Conservation (phyloP, 2,888 invertebrate genomes). For the Campaea margaritaria region DNA sequence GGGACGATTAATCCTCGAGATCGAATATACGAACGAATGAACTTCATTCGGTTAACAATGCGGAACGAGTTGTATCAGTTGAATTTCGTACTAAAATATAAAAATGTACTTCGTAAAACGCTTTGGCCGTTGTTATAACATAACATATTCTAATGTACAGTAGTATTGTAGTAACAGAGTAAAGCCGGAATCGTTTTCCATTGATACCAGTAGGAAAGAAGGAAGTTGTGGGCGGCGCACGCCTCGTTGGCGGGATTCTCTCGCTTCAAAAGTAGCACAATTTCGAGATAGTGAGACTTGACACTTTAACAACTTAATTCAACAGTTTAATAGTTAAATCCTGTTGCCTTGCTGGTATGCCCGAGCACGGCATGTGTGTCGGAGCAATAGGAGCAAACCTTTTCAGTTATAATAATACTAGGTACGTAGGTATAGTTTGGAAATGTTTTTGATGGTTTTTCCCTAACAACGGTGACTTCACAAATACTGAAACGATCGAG, state of each 20-base stretch:
- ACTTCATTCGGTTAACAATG: too few relatives aligned
- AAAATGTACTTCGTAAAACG: not conserved
- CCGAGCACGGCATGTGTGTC: not conserved
- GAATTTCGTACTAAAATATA: too few relatives aligned
- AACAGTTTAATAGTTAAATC: slow-evolving; percentile 38
- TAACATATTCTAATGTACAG: not conserved
- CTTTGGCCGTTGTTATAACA: not conserved
- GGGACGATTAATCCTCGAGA: too few relatives aligned
- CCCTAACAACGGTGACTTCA: too few relatives aligned
- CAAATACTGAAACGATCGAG: too few relatives aligned
- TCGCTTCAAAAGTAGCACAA: slow-evolving; percentile 40
- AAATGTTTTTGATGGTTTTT: too few relatives aligned
- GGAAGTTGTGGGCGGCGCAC: slow-evolving; percentile 41
- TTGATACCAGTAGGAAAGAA: slow-evolving; percentile 40
- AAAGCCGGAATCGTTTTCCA: slow-evolving; percentile 29
- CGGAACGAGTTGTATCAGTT: too few relatives aligned
- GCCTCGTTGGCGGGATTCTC: slow-evolving; percentile 32
- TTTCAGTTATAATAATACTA: too few relatives aligned
- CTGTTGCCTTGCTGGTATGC: slow-evolving; percentile 12
- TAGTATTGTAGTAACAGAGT: slow-evolving; percentile 11
- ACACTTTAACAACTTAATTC: slow-evolving; percentile 36
- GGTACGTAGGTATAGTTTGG: too few relatives aligned
- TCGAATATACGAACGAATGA: too few relatives aligned
- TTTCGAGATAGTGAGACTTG: slow-evolving; percentile 35
- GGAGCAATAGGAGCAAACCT: too few relatives aligned